These are phyloP conservation scores for Lethocerus indicus DNA, from an alignment of 1,140 invertebrate species.

Conservation along the genomic window DNA sequence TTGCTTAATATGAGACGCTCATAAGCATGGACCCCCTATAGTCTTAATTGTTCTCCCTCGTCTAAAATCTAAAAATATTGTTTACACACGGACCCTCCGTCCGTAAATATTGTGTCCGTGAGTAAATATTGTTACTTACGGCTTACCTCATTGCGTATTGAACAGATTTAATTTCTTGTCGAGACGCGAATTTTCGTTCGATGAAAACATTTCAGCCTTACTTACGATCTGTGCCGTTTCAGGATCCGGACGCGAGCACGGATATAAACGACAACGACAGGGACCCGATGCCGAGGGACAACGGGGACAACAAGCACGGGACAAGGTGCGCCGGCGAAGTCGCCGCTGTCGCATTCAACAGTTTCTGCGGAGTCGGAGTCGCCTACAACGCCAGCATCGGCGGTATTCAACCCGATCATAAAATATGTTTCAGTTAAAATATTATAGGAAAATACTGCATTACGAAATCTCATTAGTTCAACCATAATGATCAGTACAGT, in stretches of 20 bases:
- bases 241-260: constrained; percentile 84
- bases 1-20: too few relatives aligned
- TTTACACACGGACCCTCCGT: too few relatives aligned
- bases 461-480: too few relatives aligned
- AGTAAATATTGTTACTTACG: not conserved
- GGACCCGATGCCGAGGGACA: constrained; percentile 91
- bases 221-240: constrained; percentile 16
- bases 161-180: not conserved
- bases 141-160: not conserved
- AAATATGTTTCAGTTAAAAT: too few relatives aligned
- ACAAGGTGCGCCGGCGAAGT: constrained; percentile 87
- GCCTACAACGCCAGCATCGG: constrained; percentile 88
- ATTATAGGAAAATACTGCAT: too few relatives aligned
- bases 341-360: constrained; percentile 80
- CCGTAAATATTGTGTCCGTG: too few relatives aligned
- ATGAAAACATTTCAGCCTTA: too few relatives aligned
- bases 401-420: too few relatives aligned
- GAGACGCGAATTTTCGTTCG: not conserved
- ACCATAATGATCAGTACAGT: too few relatives aligned
- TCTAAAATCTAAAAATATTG: too few relatives aligned
- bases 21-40: too few relatives aligned
- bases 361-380: constrained; percentile 82
- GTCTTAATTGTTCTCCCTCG: too few relatives aligned
- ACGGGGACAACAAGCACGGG: constrained; percentile 87
- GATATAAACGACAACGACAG: constrained; percentile 94